A percentile compares a stretch with the other conserved stretches of the same genome.
phyloP scores from a whole-genome alignment of 2,888 invertebrate species.

The Drosophila engyochracea region DNA sequence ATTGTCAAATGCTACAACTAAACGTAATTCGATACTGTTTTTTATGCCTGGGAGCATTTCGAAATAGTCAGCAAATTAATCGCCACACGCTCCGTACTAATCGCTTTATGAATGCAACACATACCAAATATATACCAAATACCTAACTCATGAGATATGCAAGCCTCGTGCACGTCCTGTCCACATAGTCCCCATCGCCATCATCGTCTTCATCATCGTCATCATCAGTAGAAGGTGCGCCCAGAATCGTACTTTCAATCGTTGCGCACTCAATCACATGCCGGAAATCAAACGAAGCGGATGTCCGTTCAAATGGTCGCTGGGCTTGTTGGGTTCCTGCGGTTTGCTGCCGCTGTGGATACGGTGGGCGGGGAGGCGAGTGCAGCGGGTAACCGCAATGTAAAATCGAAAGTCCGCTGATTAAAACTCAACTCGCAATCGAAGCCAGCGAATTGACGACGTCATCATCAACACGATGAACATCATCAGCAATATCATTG shows the following conservation, averaged over 20 bases:
- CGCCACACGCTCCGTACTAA: constrained; percentile 70
- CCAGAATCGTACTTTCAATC: constrained; percentile 53
- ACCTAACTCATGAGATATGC: constrained; percentile 58
- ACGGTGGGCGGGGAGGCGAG: neutral
- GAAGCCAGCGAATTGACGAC: constrained; percentile 9
- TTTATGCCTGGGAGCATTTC: constrained; percentile 61
- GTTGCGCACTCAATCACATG: constrained; percentile 78
- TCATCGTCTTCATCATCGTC: constrained; percentile 11
- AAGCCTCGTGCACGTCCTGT: constrained; percentile 40
- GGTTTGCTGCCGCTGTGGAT: neutral
- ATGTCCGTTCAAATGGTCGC: constrained; percentile 74
- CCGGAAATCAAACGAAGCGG: constrained; percentile 80
- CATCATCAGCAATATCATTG: constrained; percentile 24
- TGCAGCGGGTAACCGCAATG: constrained; percentile 64
- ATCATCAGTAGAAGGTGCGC: constrained; percentile 21
- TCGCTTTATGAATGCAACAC: constrained; percentile 64
- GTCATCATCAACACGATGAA: constrained; percentile 10
- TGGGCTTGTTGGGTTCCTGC: constrained; percentile 33
- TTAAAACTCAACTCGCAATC: constrained; percentile 69
- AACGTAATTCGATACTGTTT: constrained; percentile 66
- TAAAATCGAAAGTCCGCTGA: constrained; percentile 79
- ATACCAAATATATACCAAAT: constrained; percentile 46
- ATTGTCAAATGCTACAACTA: constrained; percentile 36
- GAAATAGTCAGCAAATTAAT: constrained; percentile 66
- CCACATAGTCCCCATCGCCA: neutral